phyloP scores from a whole-genome alignment of 2,113 vertebrate species.

The Sylvilagus bachmani region DNA sequence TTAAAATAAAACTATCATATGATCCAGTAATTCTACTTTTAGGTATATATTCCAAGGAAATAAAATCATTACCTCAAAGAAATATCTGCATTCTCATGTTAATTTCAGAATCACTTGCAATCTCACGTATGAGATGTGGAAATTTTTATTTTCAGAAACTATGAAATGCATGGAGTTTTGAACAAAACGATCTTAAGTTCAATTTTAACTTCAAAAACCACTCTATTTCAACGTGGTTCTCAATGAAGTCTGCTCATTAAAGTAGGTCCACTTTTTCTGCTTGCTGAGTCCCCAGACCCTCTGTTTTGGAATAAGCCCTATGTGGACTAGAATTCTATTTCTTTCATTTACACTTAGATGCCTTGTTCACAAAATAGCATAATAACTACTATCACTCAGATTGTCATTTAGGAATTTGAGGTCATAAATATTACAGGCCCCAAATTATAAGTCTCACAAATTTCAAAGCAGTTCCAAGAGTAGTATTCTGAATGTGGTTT shows the following conservation, averaged over 20 bases:
- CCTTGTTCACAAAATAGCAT: not conserved
- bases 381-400: not conserved
- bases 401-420: not conserved
- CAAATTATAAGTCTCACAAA: not conserved
- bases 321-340: not conserved
- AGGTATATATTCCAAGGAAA: not conserved
- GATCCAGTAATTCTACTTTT: not conserved
- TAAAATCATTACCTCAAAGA: not conserved
- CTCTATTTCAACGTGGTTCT: not conserved
- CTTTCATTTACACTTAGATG: not conserved
- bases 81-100: not conserved
- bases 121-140: not conserved
- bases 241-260: not conserved
- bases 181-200: not conserved
- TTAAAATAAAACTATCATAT: not conserved
- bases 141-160: not conserved
- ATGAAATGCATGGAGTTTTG: constrained; percentile 16
- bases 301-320: not conserved
- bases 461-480: not conserved
- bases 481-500: not conserved
- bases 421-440: not conserved
- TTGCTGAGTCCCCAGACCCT: not conserved
- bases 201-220: not conserved
- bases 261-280: not conserved
- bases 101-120: not conserved